Conservation (phyloP, 2,113 vertebrate species). For the Myodes glareolus region DNA sequence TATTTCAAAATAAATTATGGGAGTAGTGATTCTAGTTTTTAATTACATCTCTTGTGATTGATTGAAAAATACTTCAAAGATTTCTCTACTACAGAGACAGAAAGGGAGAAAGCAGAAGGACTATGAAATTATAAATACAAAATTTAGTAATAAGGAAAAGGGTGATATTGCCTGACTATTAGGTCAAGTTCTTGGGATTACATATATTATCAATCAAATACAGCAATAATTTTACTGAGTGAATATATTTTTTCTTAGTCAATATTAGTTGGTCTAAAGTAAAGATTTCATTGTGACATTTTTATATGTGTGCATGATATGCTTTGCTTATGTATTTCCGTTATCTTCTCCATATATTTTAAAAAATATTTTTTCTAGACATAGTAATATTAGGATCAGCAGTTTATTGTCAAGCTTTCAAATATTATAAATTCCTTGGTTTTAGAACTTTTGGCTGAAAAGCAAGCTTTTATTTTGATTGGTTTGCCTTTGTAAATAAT, state of each 20-base stretch:
- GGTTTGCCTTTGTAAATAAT: not conserved
- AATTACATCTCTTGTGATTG: not conserved
- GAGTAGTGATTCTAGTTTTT: not conserved
- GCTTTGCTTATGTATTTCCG: not conserved
- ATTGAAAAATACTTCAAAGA: not conserved
- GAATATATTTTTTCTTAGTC: not conserved
- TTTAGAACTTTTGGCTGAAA: not conserved
- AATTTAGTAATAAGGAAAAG: not conserved
- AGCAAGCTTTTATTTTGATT: not conserved
- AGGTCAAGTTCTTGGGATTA: conserved; percentile 16
- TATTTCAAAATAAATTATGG: not conserved
- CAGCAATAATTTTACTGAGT: not conserved
- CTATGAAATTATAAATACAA: not conserved
- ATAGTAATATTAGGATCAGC: not conserved
- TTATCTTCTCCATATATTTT: not conserved
- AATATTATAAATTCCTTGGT: not conserved
- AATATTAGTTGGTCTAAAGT: not conserved
- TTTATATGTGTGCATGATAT: too few relatives aligned
- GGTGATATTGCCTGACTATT: not conserved
- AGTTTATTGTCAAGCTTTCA: not conserved
- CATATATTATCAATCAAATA: not conserved
- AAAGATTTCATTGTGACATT: not conserved
- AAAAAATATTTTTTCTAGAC: not conserved
- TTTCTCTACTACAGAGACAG: not conserved
- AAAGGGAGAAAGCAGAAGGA: not conserved